phyloP scores from a whole-genome alignment of 1,140 invertebrate species.

The Apocrypta bakeri region DNA sequence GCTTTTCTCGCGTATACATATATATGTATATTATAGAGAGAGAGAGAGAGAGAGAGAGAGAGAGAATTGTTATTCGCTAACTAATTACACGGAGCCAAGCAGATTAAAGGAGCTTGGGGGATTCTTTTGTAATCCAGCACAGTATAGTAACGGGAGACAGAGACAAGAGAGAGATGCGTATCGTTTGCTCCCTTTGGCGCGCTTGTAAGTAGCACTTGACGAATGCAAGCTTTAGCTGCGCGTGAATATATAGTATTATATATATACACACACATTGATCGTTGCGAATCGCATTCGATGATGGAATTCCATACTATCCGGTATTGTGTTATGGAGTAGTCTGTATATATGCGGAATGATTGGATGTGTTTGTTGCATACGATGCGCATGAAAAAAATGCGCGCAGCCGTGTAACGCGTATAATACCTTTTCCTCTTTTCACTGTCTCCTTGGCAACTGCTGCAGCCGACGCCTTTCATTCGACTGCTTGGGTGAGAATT shows the following conservation, averaged over 20 bases:
- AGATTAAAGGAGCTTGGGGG: neutral
- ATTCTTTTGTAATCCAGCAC: neutral
- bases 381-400: neutral
- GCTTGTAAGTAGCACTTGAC: neutral
- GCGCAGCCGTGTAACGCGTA: neutral
- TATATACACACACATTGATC: neutral
- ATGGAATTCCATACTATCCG: no score
- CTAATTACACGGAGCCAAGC: neutral
- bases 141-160: neutral
- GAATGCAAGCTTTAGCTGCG: neutral
- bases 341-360: neutral
- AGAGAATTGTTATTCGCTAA: no score
- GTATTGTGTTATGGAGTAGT: no score
- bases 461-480: no score
- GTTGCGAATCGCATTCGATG: neutral
- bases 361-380: neutral
- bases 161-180: neutral
- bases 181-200: neutral
- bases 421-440: no score
- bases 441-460: neutral
- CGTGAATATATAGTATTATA: no score
- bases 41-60: no score
- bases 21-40: no score
- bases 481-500: no score
- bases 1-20: no score